Evolutionary conservation across 2,113 vertebrate species (phyloP), one percentile per base, ranked within the genome.

Genomic region (Elephas maximus): DNA sequence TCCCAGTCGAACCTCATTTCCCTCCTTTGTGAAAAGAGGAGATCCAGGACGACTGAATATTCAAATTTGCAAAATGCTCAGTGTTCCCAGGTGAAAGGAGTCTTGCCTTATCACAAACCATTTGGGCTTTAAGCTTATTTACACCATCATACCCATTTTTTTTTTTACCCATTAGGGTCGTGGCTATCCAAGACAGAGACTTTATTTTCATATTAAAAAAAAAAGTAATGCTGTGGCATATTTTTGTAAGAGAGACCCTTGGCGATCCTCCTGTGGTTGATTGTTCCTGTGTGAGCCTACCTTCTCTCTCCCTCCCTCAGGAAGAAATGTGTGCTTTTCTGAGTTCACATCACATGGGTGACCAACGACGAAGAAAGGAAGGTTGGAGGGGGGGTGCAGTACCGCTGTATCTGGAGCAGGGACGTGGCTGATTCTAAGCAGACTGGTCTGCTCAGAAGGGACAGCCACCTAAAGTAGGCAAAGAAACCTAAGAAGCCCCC

Each of bases 61-160:
- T 85, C 94, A 83, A 90, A 94, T 94, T 57, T 87, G n/a, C 28
- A 93, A 95, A 95, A 80, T 73, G 37, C 76, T 92, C 73, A 74
- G 76, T 51, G 94, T 80, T 97, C 74, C 85, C 11, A 83, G 37
- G 82, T 91, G 80, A 37, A 71, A 95, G 90, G 37, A 73, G 63
- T 37, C 77, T 82, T 86, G 79, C 88, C 51, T 82, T 81, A 67
- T 14, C 28, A n/a, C 81, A 77, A 76, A 85, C 53, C 53, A 81
- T 41, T 77, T 48, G 60, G 21, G 57, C 73, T 94, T 94, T 74
- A 96, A 85, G 60, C n/a, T 69, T 87, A 76, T 23, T 82, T 63
- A 37, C 21, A 81, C 41, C 77, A 80, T 74, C 15, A 60, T 62
- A 73, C 12, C 44, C 44, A 76, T 37, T 45, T 37, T 37, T 37